phyloP scores from a whole-genome alignment of 2,113 vertebrate species.

The Dicrurus megarhynchus region DNA sequence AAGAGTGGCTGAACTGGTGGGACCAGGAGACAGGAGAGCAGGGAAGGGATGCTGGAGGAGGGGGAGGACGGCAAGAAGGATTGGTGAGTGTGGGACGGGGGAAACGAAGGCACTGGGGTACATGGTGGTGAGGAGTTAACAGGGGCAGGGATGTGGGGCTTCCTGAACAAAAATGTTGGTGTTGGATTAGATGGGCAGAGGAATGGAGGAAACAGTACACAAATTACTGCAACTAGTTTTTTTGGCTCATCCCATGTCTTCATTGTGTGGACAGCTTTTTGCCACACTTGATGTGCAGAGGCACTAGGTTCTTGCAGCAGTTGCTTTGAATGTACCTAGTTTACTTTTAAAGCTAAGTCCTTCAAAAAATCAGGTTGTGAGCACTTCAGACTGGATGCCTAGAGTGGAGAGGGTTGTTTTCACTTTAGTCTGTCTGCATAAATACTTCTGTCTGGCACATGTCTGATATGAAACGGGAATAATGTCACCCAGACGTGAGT shows the following conservation, averaged over 20 bases:
- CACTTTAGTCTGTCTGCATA: not conserved
- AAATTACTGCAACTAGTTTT: not conserved
- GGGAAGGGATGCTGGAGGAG: not conserved
- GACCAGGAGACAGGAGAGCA: not conserved
- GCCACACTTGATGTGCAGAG: not conserved
- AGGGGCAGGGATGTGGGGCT: not conserved
- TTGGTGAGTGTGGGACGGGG: not conserved
- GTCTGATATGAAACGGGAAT: slow-evolving; percentile 31
- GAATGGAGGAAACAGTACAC: not conserved
- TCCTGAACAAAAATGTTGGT: not conserved
- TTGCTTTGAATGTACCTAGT: not conserved
- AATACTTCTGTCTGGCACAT: slow-evolving; percentile 20
- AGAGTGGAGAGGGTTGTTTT: not conserved
- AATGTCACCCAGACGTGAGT: not conserved
- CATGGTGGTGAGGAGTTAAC: not conserved
- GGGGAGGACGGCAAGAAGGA: not conserved
- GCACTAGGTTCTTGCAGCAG: not conserved
- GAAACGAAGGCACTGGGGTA: not conserved
- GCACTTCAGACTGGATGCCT: not conserved
- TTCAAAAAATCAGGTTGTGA: not conserved
- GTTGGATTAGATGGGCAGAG: not conserved
- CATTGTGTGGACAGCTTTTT: not conserved
- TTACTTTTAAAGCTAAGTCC: not conserved
- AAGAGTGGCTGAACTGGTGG: not conserved
- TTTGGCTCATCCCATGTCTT: not conserved